A percentile compares a stretch with the other conserved stretches of the same genome.
Evolutionary conservation across 1,140 invertebrate genomes (phyloP).

Genomic region (Venturia canescens): DNA sequence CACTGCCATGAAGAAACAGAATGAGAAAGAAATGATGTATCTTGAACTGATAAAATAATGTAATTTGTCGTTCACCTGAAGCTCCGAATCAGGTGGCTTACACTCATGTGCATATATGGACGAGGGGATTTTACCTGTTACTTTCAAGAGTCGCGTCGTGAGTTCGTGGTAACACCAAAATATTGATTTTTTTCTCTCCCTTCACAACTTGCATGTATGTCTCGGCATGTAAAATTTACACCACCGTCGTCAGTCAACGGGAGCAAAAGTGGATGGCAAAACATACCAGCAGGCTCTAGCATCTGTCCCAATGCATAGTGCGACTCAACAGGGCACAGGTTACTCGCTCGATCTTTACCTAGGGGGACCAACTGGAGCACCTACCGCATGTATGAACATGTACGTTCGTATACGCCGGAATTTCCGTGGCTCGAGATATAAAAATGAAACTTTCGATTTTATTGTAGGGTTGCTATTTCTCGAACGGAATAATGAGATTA

Average conservation of each 20-base stretch:
- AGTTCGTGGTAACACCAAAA: not conserved
- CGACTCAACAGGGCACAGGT: conserved; percentile 11
- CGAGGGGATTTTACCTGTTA: conserved; percentile 6
- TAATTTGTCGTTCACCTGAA: conserved; percentile 17
- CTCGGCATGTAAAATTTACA: not conserved
- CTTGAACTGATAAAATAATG: not conserved
- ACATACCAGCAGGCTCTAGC: conserved; percentile 14
- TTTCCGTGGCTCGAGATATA: not conserved
- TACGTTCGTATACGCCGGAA: not conserved
- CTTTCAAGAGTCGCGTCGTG: not conserved
- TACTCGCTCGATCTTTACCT: conserved; percentile 1
- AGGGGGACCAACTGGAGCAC: not conserved
- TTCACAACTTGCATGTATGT: not conserved
- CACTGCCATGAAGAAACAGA: not conserved
- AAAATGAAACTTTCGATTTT: too few species aligned
- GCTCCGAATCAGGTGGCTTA: not conserved
- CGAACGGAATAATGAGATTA: too few species aligned
- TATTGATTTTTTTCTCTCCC: conserved; percentile 9
- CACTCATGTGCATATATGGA: not conserved
- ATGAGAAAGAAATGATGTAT: not conserved
- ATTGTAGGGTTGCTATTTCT: too few species aligned
- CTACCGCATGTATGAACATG: not conserved
- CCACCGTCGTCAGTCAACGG: not conserved
- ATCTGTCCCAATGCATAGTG: conserved; percentile 15
- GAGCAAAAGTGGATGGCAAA: conserved; percentile 4